Percentiles rank a stretch among this genome's conserved stretches.
phyloP scores from a whole-genome alignment of 92 coral and sea anemone species.

The Phymanthus crucifer region DNA sequence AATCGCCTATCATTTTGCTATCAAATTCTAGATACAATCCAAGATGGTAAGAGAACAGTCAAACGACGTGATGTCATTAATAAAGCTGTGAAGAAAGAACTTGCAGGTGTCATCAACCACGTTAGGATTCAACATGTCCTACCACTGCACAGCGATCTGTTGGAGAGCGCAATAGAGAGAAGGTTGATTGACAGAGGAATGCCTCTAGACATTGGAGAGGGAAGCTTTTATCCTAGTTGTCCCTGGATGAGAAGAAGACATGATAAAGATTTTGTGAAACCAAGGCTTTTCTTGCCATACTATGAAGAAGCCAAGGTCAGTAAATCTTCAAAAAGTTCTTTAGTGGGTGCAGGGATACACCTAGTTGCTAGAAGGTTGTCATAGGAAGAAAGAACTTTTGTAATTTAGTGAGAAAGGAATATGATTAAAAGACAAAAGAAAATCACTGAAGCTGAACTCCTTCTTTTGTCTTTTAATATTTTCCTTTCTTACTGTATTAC shows the following conservation, averaged over 20 bases:
- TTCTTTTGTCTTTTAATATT: too few species aligned
- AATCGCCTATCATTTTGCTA: neutral
- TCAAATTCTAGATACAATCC: slow-evolving; percentile 20
- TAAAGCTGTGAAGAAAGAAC: slow-evolving; percentile 69
- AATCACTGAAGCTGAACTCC: too few species aligned
- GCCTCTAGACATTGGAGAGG: slow-evolving; percentile 96
- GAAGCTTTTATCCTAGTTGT: slow-evolving; percentile 81
- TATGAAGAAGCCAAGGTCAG: slow-evolving; percentile 92
- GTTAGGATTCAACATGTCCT: slow-evolving; percentile 87
- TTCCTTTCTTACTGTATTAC: too few species aligned
- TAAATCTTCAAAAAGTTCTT: too few species aligned
- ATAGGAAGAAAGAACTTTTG: too few species aligned
- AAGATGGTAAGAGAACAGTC: slow-evolving; percentile 69
- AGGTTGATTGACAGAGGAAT: slow-evolving; percentile 84
- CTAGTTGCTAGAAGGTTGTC: too few species aligned
- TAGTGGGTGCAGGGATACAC: too few species aligned
- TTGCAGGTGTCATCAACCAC: slow-evolving; percentile 77
- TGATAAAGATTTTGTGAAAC: slow-evolving; percentile 87
- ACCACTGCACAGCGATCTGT: slow-evolving; percentile 76
- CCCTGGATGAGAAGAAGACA: slow-evolving; percentile 91
- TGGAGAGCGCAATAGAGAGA: slow-evolving; percentile 77
- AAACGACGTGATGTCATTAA: slow-evolving; percentile 79
- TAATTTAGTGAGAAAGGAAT: too few species aligned
- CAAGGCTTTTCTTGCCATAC: slow-evolving; percentile 82
- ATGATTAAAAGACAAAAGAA: too few species aligned